Evolutionary conservation across 2,113 vertebrate genomes (phyloP).

Genomic region (Mobula hypostoma): DNA sequence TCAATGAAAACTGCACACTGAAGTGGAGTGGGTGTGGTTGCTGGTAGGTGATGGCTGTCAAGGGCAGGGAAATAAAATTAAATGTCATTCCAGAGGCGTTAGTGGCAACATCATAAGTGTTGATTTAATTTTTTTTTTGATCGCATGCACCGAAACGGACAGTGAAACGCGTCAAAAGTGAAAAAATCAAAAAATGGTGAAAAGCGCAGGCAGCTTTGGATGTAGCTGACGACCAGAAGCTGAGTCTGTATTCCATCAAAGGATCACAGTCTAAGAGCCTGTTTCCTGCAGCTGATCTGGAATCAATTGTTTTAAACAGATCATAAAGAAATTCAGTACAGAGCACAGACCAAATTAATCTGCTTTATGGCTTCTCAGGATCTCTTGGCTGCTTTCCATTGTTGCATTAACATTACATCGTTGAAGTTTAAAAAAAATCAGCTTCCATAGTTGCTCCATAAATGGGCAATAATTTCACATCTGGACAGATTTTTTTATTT

Average conservation of each 20-base stretch:
- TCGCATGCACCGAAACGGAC: too few species aligned
- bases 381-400: constrained; percentile 12
- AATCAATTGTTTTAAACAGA: not conserved
- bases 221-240: constrained; percentile 14
- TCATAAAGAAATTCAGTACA: not conserved
- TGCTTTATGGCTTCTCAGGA: not conserved
- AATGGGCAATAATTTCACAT: not conserved
- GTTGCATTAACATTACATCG: not conserved
- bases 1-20: too few species aligned
- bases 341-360: not conserved
- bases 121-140: not conserved
- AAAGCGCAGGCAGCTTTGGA: not conserved
- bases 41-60: too few species aligned
- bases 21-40: too few species aligned
- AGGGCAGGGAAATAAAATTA: not conserved
- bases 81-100: not conserved
- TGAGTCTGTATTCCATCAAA: constrained; percentile 3
- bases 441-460: not conserved
- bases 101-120: not conserved
- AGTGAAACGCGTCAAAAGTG: too few species aligned
- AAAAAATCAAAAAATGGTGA: too few species aligned
- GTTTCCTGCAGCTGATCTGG: constrained; percentile 6
- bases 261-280: not conserved
- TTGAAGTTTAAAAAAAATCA: not conserved
- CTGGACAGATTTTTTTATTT: not conserved